Evolutionary conservation across 2,113 vertebrate species (phyloP).

Genomic region (Pelusios castaneus): DNA sequence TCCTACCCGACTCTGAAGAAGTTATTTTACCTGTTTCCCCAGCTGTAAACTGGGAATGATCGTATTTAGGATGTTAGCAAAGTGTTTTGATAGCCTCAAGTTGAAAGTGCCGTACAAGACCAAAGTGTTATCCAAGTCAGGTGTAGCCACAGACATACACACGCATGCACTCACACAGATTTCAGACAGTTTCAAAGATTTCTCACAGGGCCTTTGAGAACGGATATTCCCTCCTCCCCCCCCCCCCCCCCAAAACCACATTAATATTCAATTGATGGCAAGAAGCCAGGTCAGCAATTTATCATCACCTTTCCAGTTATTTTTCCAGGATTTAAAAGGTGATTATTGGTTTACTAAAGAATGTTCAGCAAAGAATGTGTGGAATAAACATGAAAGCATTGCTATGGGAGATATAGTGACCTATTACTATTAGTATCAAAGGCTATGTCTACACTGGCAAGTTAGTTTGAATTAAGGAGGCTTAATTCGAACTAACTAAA

Average conservation of each 20-base stretch:
- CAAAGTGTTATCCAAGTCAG: background rate
- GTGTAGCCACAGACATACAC: background rate
- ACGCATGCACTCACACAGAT: rapidly evolving
- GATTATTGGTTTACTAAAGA: background rate
- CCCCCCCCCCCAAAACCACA: background rate
- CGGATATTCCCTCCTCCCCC: background rate
- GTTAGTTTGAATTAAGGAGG: no score
- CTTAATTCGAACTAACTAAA: no score
- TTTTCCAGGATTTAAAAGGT: background rate
- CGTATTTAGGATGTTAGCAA: background rate
- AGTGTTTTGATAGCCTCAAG: background rate
- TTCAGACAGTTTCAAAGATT: background rate
- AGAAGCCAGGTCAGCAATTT: background rate
- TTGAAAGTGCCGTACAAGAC: background rate
- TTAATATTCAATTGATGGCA: background rate
- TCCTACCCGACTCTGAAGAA: background rate
- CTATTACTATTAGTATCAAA: background rate
- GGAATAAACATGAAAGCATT: background rate
- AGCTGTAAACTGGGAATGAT: background rate
- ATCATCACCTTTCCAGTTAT: background rate
- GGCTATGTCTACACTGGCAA: no score
- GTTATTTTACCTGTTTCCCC: background rate
- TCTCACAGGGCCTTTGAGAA: background rate
- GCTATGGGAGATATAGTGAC: background rate
- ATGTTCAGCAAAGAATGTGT: background rate